Base-by-base conservation (phyloP, 2,888 invertebrate species). In the Epistrophe eligans region DNA sequence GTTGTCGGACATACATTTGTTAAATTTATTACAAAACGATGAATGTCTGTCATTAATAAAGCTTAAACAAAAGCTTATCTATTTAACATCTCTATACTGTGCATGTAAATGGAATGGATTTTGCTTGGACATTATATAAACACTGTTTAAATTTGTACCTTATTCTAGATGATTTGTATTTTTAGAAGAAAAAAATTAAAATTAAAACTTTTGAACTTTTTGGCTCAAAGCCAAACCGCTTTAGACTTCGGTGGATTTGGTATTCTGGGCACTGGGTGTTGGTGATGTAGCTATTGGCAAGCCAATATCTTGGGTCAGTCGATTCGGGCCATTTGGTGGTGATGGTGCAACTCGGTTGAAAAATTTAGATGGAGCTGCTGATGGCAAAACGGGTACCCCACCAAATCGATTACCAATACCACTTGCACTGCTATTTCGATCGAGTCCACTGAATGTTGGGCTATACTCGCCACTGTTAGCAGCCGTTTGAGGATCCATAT, bases 211-310 rank as follows among this genome's bases (percentile, higher is more conserved):
- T 87, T 87, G 83, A 76, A 82, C 87, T 79, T 45, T 76, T 67
- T 76, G 66, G 79, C 74, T 77, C 48, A 67, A 32, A 40, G 58
- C 32, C 38, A 48, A 17, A 11, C 52, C 17, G 43, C 35, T 24
- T 91, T 92, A 93, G 79, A 93, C 93, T 90, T 93, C 93, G 8
- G 93, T 93, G 74, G 93, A 93, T 89, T 90, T 92, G 38, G 89
- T 89, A 66, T 90, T 90, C 88, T 91, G 92, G 80, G 90, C 89
- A 40, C 91, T 91, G 52, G 92, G 92, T 38, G 92, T 92, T 19
- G 93, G 93, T 58, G 93, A 91, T 50, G 91, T 92, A 50, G 93
- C 90, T 38, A 91, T 90, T 2, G 93, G 93, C 76, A 93, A 87
- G 3, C 93, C 93, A 74, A 91, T 91, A 67, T 92, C 92, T 88